Evolutionary conservation across 2,888 invertebrate genomes (phyloP), one percentile per base, ranked within the genome.

Genomic region (Macrophya annulata): DNA sequence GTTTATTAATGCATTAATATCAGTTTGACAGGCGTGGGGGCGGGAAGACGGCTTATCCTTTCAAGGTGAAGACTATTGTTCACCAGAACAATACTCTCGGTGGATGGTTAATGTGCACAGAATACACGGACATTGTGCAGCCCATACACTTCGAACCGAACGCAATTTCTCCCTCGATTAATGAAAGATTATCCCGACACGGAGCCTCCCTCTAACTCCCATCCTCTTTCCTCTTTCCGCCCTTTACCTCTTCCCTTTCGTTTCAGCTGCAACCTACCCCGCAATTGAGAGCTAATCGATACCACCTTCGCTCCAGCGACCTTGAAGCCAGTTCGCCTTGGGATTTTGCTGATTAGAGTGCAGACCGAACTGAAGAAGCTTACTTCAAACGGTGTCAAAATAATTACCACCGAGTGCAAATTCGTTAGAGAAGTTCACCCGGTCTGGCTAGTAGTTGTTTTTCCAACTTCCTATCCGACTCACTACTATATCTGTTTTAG

Each of bases 1-100:
- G 83, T 83, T 68, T 83, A 83, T 83, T 68, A 83, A 83, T 83
- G 83, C 83, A 71, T 83, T 83, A 65, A 83, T 83, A 83, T 83
- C 51, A 31, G 83, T 83, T 68, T 83, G 83, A 83, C 71, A 62
- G 83, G 37, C 68, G 6, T 37, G 48, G 68, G 62, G 48, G 45
- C 31, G 77, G 68, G 31, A 48, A 68, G 83, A 65, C 68, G 48
- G 83, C 48, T 83, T 48, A 83, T 83, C 83, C 83, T 59, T 83
- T 71, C 71, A 65, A 65, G 83, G 65, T 59, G 83, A 48, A 68
- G 48, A 83, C 68, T 43, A 68, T 83, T 83, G 83, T 83, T 71
- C 83, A n/a, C 9, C 48, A 31, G 65, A 83, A 83, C 83, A 83
- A 83, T 71, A 48, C 65, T 83, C 45, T 17, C 71, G 40, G 43